Conservation (phyloP, 2,113 vertebrate genomes). For the Apodemus speciosus region DNA sequence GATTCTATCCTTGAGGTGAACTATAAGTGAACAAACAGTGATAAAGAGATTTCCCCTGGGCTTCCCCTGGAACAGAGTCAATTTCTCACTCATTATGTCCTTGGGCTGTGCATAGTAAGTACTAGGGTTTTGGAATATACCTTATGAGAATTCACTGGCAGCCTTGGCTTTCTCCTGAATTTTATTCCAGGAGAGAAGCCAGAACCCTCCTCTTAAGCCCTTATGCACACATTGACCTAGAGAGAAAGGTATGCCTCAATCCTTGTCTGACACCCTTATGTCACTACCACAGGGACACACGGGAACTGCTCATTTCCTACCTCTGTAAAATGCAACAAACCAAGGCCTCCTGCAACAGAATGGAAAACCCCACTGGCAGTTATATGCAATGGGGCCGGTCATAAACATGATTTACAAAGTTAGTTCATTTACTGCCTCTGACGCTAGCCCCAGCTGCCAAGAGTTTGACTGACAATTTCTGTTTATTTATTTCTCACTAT, state of each 20-base stretch:
- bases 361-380: slow-evolving; percentile 32
- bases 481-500: slow-evolving; percentile 85
- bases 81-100: background rate
- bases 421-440: slow-evolving; percentile 81
- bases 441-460: slow-evolving; percentile 79
- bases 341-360: slow-evolving; percentile 18
- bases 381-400: slow-evolving; percentile 30
- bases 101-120: background rate
- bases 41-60: background rate
- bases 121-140: background rate
- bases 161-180: background rate
- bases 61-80: background rate
- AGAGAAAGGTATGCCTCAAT: background rate
- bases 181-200: background rate
- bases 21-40: background rate
- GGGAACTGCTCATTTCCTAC: background rate
- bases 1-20: background rate
- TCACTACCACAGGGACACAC: background rate
- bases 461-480: slow-evolving; percentile 86
- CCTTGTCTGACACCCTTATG: background rate
- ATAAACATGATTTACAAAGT: slow-evolving; percentile 84
- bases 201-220: background rate
- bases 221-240: background rate
- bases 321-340: background rate
- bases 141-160: background rate